These are phyloP conservation scores for Mionectes macconnelli DNA, from an alignment of 2,113 vertebrate genomes.

Conservation along the genomic window DNA sequence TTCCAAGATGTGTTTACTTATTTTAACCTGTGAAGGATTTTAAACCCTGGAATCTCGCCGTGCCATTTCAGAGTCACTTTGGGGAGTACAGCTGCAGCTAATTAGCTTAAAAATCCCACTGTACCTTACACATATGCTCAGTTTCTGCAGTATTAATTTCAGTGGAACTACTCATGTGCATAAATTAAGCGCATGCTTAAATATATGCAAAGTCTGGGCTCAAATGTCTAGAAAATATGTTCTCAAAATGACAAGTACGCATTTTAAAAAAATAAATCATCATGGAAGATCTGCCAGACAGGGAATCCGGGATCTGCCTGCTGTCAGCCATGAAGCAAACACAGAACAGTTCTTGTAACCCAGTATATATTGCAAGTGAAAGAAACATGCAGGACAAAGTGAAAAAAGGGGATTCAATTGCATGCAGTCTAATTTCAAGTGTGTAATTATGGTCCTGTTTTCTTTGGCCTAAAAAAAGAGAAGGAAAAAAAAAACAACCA, in stretches of 20 bases:
- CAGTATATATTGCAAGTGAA: constrained; percentile 69
- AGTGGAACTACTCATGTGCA: constrained; percentile 64
- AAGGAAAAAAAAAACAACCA: accelerated
- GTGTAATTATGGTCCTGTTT: constrained; percentile 76
- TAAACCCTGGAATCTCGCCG: neutral
- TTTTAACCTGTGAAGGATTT: neutral
- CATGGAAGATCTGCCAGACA: constrained; percentile 26
- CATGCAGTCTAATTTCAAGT: constrained; percentile 78
- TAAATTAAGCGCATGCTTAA: constrained; percentile 67
- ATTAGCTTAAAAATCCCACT: constrained; percentile 25
- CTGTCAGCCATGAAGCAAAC: constrained; percentile 57
- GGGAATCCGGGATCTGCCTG: neutral
- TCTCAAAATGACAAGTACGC: constrained; percentile 45
- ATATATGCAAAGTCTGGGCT: constrained; percentile 61
- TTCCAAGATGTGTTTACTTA: neutral
- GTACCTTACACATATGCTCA: constrained; percentile 48
- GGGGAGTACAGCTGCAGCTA: constrained; percentile 27
- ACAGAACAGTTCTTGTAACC: constrained; percentile 65
- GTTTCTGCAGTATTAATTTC: constrained; percentile 61
- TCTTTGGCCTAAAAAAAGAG: constrained; percentile 66
- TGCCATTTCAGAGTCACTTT: neutral
- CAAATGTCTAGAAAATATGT: constrained; percentile 43
- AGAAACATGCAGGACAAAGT: constrained; percentile 71
- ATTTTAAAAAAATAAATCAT: constrained; percentile 12
- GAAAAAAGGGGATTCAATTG: constrained; percentile 60